phyloP scores from a whole-genome alignment of 2,888 invertebrate species.

The Temnothorax rugatulus region DNA sequence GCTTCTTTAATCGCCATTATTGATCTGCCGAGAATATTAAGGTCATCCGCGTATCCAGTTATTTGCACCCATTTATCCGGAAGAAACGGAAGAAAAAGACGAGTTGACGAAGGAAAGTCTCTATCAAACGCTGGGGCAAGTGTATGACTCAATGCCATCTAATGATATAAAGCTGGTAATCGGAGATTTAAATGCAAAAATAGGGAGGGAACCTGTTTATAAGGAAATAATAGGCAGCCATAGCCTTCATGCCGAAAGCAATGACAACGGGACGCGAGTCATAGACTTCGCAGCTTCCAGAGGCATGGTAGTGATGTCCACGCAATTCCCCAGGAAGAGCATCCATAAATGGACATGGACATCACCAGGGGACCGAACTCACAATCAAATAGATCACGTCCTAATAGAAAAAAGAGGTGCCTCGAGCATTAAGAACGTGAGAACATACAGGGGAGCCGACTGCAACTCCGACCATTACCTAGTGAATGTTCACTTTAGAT shows the following conservation, averaged over 20 bases:
- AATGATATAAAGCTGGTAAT: neutral
- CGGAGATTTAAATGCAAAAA: no score
- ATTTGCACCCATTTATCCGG: no score
- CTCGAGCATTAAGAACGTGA: neutral
- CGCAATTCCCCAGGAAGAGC: neutral
- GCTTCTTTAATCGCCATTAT: no score
- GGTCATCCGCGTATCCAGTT: no score
- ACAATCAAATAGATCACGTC: slow-evolving; percentile 9
- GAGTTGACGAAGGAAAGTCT: neutral
- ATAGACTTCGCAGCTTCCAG: neutral
- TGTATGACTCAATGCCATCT: neutral
- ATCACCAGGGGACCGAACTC: neutral
- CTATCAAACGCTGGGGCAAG: neutral
- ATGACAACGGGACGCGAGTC: neutral
- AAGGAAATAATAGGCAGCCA: neutral
- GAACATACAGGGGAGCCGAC: neutral
- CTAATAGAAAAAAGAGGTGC: neutral
- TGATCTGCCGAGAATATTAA: no score
- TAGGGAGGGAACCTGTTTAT: neutral
- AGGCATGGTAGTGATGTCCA: neutral
- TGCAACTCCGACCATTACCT: neutral
- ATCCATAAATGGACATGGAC: slow-evolving; percentile 27
- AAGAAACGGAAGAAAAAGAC: neutral
- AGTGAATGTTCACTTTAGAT: no score
- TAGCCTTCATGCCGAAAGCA: neutral